These are phyloP conservation scores for Chauna torquata DNA, from an alignment of 2,113 vertebrate species.

Conservation along the genomic window DNA sequence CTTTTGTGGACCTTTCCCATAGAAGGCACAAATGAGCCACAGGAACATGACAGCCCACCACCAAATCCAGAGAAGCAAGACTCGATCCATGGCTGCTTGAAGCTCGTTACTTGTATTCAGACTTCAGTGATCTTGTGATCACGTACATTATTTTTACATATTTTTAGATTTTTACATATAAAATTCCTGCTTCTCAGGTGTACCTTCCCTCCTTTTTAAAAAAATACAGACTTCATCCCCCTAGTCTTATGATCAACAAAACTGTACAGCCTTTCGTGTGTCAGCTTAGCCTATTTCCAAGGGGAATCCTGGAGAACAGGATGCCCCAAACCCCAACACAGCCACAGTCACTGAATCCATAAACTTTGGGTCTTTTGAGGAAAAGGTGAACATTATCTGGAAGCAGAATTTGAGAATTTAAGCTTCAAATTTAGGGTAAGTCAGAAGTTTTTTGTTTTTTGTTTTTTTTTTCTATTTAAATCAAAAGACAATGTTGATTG, in stretches of 20 bases:
- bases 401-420: not conserved
- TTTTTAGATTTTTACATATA: not conserved
- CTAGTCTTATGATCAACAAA: not conserved
- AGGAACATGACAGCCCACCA: not conserved
- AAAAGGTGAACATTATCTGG: not conserved
- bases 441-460: not conserved
- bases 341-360: not conserved
- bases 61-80: not conserved
- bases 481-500: not conserved
- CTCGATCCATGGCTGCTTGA: not conserved
- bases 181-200: not conserved
- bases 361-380: not conserved
- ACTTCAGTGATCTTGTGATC: not conserved
- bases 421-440: not conserved
- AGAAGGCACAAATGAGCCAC: not conserved
- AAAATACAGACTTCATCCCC: not conserved
- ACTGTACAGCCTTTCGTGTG: fast-evolving
- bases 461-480: not conserved
- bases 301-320: not conserved
- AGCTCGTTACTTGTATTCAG: not conserved
- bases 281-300: not conserved
- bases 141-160: not conserved
- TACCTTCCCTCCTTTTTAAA: not conserved
- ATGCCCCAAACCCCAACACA: not conserved
- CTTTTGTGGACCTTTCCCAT: not conserved